phyloP scores from a whole-genome alignment of 2,888 invertebrate species.

The Drosophila nr. perissopoda region DNA sequence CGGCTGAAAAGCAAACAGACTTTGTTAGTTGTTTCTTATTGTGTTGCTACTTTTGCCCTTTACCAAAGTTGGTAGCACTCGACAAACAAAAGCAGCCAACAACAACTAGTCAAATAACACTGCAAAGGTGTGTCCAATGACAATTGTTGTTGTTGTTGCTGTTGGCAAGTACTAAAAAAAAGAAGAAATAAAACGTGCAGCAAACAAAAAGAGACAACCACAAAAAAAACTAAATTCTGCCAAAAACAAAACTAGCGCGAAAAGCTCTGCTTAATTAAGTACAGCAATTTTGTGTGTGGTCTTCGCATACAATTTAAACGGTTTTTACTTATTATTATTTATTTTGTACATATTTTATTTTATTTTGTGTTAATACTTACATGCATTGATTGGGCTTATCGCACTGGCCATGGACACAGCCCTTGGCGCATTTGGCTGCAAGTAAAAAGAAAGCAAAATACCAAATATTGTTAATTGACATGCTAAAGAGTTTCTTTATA shows the following conservation, averaged over 20 bases:
- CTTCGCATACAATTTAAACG: background rate
- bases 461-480: constrained; percentile 60
- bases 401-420: constrained; percentile 98
- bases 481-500: constrained; percentile 45
- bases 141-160: constrained; percentile 33
- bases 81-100: constrained; percentile 50
- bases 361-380: constrained; percentile 88
- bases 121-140: constrained; percentile 63
- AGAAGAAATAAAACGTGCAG: constrained; percentile 29
- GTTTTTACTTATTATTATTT: background rate
- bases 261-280: constrained; percentile 42
- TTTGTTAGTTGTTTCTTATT: constrained; percentile 17
- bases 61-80: constrained; percentile 60
- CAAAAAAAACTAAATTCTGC: constrained; percentile 15
- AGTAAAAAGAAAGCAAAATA: constrained; percentile 48
- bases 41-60: constrained; percentile 49
- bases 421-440: constrained; percentile 95
- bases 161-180: constrained; percentile 7
- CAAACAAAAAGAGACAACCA: constrained; percentile 25
- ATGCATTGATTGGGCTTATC: constrained; percentile 96
- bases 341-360: background rate
- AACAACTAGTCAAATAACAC: constrained; percentile 48
- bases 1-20: constrained; percentile 36
- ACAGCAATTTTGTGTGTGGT: constrained; percentile 21
- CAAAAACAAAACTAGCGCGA: constrained; percentile 28